Conservation (phyloP, 2,888 invertebrate genomes). For the Apamea epomidion region DNA sequence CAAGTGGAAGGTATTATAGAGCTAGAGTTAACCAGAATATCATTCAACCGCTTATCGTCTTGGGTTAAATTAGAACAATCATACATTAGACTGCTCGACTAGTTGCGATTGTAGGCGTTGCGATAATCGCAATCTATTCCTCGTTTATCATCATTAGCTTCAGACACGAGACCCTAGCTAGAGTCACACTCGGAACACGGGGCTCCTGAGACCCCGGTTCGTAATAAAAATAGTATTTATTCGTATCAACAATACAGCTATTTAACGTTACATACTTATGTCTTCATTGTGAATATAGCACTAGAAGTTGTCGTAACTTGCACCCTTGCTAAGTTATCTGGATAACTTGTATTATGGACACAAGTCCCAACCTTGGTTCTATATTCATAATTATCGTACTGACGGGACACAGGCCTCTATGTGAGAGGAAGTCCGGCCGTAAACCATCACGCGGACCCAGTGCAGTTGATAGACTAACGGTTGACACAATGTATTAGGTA, state of each 20-base stretch:
- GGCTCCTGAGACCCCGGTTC: not conserved
- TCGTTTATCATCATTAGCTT: conserved; percentile 30
- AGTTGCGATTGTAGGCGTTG: conserved; percentile 19
- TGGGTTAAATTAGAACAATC: conserved; percentile 34
- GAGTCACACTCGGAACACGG: not conserved
- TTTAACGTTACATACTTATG: too few relatives aligned
- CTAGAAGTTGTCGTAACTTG: too few relatives aligned
- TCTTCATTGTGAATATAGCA: too few relatives aligned
- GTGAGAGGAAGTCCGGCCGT: not conserved
- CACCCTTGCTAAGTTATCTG: too few relatives aligned
- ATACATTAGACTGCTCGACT: not conserved
- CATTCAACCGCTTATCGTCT: not conserved
- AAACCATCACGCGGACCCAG: not conserved
- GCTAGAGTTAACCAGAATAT: not conserved
- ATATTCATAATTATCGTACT: not conserved
- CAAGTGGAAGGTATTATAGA: not conserved
- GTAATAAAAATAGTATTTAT: too few relatives aligned
- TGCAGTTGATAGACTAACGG: not conserved
- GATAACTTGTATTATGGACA: too few relatives aligned
- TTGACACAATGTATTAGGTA: not conserved
- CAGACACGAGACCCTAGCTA: not conserved
- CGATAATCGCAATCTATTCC: conserved; percentile 14
- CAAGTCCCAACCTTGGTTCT: too few relatives aligned
- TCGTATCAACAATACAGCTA: too few relatives aligned
- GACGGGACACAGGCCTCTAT: not conserved